Conservation (phyloP, 2,113 vertebrate species). For the Callaeas wilsoni region DNA sequence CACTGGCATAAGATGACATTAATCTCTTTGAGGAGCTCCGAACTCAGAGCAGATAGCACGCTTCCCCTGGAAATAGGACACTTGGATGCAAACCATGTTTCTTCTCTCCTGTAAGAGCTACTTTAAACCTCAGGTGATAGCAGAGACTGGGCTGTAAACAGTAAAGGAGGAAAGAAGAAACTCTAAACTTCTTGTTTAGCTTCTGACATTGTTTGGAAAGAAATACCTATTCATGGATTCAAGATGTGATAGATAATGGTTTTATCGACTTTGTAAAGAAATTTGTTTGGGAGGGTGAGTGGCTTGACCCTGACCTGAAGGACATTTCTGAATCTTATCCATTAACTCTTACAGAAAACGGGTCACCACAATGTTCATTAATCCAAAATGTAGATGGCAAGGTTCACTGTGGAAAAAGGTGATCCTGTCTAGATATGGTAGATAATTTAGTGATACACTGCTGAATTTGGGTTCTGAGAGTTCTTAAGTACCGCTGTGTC, state of each 20-base stretch:
- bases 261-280: neutral
- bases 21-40: neutral
- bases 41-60: neutral
- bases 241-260: neutral
- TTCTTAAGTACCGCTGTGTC: neutral
- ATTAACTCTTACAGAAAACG: neutral
- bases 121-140: neutral
- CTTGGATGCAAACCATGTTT: neutral
- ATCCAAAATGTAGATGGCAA: neutral
- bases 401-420: neutral
- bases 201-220: neutral
- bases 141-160: neutral
- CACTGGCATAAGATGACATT: neutral
- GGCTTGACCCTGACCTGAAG: neutral
- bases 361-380: neutral
- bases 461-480: neutral
- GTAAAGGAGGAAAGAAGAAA: neutral
- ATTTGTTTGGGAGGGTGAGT: neutral
- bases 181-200: neutral
- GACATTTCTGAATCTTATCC: neutral
- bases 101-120: neutral
- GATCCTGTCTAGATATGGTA: neutral
- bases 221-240: neutral
- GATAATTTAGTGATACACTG: neutral
- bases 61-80: neutral